phyloP scores from a whole-genome alignment of 1,140 invertebrate species.

The Panagrolaimus sp. region DNA sequence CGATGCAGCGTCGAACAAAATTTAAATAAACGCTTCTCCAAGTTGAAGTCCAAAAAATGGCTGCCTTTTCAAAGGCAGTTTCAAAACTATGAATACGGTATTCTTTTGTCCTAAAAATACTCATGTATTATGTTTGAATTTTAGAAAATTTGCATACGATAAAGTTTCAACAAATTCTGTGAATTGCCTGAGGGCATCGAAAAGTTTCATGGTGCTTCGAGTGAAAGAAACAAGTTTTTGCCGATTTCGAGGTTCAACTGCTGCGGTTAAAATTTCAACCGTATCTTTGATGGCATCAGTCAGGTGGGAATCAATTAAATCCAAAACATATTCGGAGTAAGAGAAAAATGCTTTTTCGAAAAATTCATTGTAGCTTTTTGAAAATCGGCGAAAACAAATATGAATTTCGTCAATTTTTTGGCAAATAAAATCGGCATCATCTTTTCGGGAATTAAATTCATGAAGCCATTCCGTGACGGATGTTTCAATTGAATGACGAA shows the following conservation, averaged over 20 bases:
- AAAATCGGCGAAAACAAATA: slow-evolving; percentile 9
- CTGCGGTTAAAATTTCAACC: background rate
- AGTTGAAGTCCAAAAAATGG: slow-evolving; percentile 30
- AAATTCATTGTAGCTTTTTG: slow-evolving; percentile 27
- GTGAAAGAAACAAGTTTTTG: slow-evolving; percentile 25
- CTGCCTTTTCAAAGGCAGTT: slow-evolving; percentile 24
- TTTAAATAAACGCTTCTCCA: slow-evolving; percentile 28
- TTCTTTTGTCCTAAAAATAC: slow-evolving; percentile 1
- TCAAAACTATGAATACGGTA: slow-evolving; percentile 22
- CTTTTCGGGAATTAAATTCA: slow-evolving; percentile 17
- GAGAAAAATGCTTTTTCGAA: slow-evolving; percentile 29
- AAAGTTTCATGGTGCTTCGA: slow-evolving; percentile 35
- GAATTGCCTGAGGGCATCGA: slow-evolving; percentile 35
- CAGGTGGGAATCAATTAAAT: slow-evolving; percentile 21
- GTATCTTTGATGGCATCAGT: background rate
- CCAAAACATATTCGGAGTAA: slow-evolving; percentile 26
- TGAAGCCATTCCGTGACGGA: slow-evolving; percentile 25
- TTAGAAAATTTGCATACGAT: slow-evolving; percentile 4
- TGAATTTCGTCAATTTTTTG: slow-evolving; percentile 28
- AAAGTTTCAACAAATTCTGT: slow-evolving; percentile 24
- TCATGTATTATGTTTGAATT: background rate
- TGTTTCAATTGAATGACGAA: slow-evolving; percentile 22
- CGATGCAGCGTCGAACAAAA: slow-evolving; percentile 35
- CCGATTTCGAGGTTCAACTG: slow-evolving; percentile 22
- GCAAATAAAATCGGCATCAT: slow-evolving; percentile 16